These are phyloP conservation scores for Stratiomys singularior DNA, from an alignment of 2,888 invertebrate species.

Conservation along the genomic window DNA sequence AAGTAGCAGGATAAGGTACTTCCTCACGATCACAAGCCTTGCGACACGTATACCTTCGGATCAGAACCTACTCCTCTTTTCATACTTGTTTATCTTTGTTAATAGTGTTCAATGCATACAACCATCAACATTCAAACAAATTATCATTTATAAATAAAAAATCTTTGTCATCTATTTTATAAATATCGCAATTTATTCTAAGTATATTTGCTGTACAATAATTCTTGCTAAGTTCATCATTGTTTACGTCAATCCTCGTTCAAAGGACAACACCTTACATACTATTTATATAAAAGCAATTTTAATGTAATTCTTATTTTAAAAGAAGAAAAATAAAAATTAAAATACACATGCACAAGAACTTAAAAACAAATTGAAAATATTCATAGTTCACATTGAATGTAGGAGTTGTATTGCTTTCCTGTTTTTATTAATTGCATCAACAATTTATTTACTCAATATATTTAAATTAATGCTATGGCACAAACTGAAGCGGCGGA, in stretches of 20 bases:
- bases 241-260: too few relatives aligned
- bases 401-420: neutral
- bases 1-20: too few relatives aligned
- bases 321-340: neutral
- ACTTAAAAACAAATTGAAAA: neutral
- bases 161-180: neutral
- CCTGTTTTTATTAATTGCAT: neutral
- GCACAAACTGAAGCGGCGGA: conserved; percentile 62
- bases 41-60: too few relatives aligned
- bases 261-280: too few relatives aligned
- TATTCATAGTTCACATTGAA: neutral
- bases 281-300: neutral
- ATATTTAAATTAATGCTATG: conserved; percentile 49
- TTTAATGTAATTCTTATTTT: neutral
- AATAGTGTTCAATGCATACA: too few relatives aligned
- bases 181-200: neutral
- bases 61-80: too few relatives aligned
- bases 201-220: neutral
- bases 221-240: too few relatives aligned
- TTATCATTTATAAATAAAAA: too few relatives aligned
- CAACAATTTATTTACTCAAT: neutral
- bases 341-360: neutral
- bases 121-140: too few relatives aligned
- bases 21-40: too few relatives aligned
- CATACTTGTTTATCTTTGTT: too few relatives aligned